Conservation (phyloP, 1,140 invertebrate genomes). For the Aphis craccivora region DNA sequence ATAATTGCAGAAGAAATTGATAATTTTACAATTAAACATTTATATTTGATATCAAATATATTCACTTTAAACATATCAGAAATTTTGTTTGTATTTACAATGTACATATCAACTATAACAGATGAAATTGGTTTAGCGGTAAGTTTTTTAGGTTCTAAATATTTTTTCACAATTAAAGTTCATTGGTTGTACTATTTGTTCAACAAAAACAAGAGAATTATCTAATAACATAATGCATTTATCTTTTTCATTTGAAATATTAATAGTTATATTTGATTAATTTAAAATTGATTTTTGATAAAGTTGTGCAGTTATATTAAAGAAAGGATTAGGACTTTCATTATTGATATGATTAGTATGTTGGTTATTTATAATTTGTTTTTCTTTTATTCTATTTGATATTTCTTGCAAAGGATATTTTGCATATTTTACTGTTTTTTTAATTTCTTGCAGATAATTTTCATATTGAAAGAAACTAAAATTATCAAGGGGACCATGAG, state of each 20-base stretch:
- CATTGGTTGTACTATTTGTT: neutral
- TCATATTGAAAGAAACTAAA: neutral
- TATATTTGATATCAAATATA: neutral
- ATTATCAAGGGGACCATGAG: too few species aligned
- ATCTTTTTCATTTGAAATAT: slow-evolving; percentile 34
- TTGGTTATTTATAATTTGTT: neutral
- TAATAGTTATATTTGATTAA: neutral
- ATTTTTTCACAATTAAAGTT: slow-evolving; percentile 30
- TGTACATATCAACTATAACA: neutral
- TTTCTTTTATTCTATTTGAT: slow-evolving; percentile 1
- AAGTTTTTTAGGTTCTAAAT: neutral
- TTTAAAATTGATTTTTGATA: slow-evolving; percentile 16
- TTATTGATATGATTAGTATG: too few species aligned
- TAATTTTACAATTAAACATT: too few species aligned
- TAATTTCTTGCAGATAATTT: neutral
- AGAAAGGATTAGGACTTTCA: neutral
- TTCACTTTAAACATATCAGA: neutral
- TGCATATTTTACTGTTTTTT: neutral
- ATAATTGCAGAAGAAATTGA: too few species aligned
- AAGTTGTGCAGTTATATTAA: neutral
- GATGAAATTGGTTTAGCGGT: neutral
- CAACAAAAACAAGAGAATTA: neutral
- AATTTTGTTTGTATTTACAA: neutral
- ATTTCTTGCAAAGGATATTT: slow-evolving; percentile 13
- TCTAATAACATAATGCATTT: neutral